These are phyloP conservation scores for Danio aesculapii DNA, from an alignment of 2,797 vertebrate species.

Conservation along the genomic window DNA sequence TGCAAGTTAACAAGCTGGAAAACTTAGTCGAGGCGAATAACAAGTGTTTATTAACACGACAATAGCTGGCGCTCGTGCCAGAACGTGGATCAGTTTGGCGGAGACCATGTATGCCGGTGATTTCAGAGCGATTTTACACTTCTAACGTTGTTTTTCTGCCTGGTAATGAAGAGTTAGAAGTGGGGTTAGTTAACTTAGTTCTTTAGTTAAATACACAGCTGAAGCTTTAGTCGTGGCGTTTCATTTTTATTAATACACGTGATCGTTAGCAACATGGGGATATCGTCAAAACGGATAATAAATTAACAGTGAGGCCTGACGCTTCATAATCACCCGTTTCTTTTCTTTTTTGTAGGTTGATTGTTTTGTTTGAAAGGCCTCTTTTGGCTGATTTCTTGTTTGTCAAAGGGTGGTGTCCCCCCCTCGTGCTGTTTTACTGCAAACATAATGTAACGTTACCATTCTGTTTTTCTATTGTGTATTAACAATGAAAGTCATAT, in stretches of 20 bases:
- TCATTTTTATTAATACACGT: not conserved
- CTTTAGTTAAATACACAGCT: not conserved
- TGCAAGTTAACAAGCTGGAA: not conserved
- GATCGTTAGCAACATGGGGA: not conserved
- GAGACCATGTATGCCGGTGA: not conserved
- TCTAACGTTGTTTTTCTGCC: not conserved
- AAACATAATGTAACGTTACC: not conserved
- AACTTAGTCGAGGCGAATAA: not conserved
- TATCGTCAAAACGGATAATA: not conserved
- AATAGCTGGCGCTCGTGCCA: not conserved
- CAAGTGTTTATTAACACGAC: not conserved
- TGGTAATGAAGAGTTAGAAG: not conserved
- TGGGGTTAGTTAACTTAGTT: not conserved
- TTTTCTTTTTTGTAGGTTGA: slow-evolving; percentile 55
- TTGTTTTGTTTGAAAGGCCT: slow-evolving; percentile 47
- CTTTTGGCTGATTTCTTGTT: not conserved
- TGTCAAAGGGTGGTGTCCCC: not conserved
- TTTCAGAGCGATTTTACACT: not conserved
- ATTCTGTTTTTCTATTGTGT: not conserved
- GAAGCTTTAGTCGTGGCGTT: not conserved
- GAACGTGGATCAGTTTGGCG: not conserved
- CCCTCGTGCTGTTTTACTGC: not conserved
- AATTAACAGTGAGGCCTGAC: not conserved
- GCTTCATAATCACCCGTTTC: not conserved
- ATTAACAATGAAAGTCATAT: not conserved